Evolutionary conservation across 1,140 invertebrate species (phyloP).

Genomic region (Pseudomyrmex concolor): DNA sequence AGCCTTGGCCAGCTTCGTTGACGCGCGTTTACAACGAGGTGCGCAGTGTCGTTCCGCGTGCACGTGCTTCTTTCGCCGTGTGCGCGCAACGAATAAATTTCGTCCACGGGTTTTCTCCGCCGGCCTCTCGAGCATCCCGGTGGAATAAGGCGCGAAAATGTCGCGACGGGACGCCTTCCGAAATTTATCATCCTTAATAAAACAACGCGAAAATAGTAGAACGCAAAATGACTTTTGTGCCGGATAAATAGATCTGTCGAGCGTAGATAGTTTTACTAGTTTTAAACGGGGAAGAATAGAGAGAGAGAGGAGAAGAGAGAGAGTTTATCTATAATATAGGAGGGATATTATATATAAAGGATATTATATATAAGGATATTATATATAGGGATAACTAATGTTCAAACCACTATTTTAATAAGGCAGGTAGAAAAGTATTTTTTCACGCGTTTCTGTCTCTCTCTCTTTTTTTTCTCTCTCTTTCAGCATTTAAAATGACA

Average conservation of each 20-base stretch:
- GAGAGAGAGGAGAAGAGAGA: too few relatives aligned
- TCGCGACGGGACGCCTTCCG: slow-evolving; percentile 35
- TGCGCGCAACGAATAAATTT: slow-evolving; percentile 65
- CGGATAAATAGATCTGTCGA: slow-evolving; percentile 35
- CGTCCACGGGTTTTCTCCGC: slow-evolving; percentile 11
- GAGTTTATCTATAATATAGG: too few relatives aligned
- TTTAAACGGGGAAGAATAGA: background rate
- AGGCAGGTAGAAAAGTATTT: too few relatives aligned
- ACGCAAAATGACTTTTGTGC: slow-evolving; percentile 35
- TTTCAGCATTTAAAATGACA: background rate
- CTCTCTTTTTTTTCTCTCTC: background rate
- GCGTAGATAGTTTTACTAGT: background rate
- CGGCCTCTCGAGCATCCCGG: background rate
- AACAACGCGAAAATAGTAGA: slow-evolving; percentile 40
- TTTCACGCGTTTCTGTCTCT: too few relatives aligned
- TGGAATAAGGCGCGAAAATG: slow-evolving; percentile 66
- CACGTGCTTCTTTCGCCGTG: background rate
- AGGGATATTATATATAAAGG: too few relatives aligned
- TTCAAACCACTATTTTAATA: background rate
- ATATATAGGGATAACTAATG: too few relatives aligned
- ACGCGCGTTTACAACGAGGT: slow-evolving; percentile 48
- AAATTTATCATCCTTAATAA: slow-evolving; percentile 59
- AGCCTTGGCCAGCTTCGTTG: slow-evolving; percentile 38
- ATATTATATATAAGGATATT: too few relatives aligned
- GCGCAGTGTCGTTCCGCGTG: slow-evolving; percentile 18